These are phyloP conservation scores for Mamestra brassicae DNA, from an alignment of 2,888 invertebrate species.

Conservation along the genomic window DNA sequence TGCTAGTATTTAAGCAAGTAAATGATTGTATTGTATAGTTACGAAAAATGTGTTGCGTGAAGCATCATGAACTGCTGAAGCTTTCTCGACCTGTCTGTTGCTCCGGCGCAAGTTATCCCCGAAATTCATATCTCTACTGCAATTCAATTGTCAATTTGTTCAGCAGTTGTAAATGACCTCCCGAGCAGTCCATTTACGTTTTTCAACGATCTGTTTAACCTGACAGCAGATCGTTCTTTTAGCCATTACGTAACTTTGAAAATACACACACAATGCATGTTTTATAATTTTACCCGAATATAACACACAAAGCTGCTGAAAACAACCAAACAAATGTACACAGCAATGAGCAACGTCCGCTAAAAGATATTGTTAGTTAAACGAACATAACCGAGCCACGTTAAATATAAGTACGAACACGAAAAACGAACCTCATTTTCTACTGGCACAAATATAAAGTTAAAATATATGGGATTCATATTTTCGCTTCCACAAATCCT, in stretches of 20 bases:
- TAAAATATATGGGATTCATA: slow-evolving; percentile 53
- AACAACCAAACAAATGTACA: slow-evolving; percentile 11
- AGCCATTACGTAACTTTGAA: background rate
- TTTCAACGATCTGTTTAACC: too few relatives aligned
- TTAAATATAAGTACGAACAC: slow-evolving; percentile 12
- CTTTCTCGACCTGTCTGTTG: too few relatives aligned
- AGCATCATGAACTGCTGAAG: too few relatives aligned
- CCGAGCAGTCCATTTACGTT: too few relatives aligned
- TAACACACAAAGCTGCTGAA: background rate
- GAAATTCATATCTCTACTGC: too few relatives aligned
- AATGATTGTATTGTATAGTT: too few relatives aligned
- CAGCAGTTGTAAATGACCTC: too few relatives aligned
- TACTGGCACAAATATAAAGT: slow-evolving; percentile 37
- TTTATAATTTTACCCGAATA: background rate
- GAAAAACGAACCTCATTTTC: slow-evolving; percentile 34
- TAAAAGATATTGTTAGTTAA: slow-evolving; percentile 31
- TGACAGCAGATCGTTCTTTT: background rate
- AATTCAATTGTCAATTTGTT: too few relatives aligned
- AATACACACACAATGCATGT: background rate
- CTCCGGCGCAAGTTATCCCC: too few relatives aligned
- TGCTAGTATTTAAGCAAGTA: too few relatives aligned
- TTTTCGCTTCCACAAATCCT: slow-evolving; percentile 47
- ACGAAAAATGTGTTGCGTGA: too few relatives aligned
- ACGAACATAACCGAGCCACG: slow-evolving; percentile 17
- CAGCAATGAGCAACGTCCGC: slow-evolving; percentile 18